Evolutionary conservation across 2,888 invertebrate genomes (phyloP), one percentile per base, ranked within the genome.

Genomic region (Lathronympha strigana): DNA sequence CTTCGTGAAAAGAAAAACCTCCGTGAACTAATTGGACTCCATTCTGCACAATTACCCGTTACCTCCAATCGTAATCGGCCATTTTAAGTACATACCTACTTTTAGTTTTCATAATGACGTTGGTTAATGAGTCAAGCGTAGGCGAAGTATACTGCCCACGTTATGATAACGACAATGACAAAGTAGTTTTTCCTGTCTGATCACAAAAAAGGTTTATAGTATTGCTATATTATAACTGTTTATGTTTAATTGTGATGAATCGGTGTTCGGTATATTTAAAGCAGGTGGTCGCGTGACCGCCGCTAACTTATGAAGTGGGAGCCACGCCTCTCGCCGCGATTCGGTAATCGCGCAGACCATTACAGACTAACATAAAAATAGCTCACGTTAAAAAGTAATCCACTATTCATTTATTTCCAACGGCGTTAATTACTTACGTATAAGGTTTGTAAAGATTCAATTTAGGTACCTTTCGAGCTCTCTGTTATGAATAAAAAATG

Each of bases 281-380:
- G 25, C 43, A 57, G 53, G 53, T 13, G 28, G 36, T 64, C 60
- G 64, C 64, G 64, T 64, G 64, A 64, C 60, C 58, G 38, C 60
- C 15, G 21, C 55, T 31, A 38, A 31, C 33, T 51, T 58, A 58
- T 60, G 64, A 64, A 64, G 64, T 53, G 64, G 45, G 31, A 33
- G 53, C 64, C 64, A 64, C 64, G 64, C 64, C 64, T 64, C 38
- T 17, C 8, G 45, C 17, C 50, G 63, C 51, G 58, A 43, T 51
- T 51, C 51, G 43, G 40, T 63, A 58, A 57, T 57, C 50, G 50
- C 63, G 13, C 49, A n/a, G 23, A 47, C 53, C 38, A 51, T 57
- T 58, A 58, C 51, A 13, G 33, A 51, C 17, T 51, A 43, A 53
- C 53, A 51, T 28, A 47, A 38, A 64, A 51, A 63, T 57, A 45